Evolutionary conservation across 2,113 vertebrate species (phyloP).

Genomic region (Apeltes quadracus): DNA sequence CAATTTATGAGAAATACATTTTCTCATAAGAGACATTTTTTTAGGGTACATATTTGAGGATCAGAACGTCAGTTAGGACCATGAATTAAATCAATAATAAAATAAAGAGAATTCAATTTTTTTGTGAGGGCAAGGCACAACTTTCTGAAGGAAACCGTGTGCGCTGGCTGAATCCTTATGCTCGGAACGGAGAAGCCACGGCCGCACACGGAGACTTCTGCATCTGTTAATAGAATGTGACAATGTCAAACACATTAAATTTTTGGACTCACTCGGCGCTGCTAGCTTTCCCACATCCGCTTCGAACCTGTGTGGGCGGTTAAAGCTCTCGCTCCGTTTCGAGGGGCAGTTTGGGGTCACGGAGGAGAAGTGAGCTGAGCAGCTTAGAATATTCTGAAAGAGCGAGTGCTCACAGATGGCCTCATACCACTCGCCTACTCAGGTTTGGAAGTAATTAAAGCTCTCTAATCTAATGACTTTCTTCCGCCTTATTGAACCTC

Average conservation of each 20-base stretch:
- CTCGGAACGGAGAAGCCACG: conserved; percentile 32
- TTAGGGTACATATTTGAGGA: not conserved
- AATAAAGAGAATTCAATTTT: too few relatives aligned
- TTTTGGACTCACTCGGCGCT: conserved; percentile 35
- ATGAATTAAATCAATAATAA: too few relatives aligned
- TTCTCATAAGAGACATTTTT: not conserved
- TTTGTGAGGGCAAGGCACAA: too few relatives aligned
- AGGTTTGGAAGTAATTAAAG: conserved; percentile 36
- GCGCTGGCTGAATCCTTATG: conserved; percentile 22
- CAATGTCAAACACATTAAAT: conserved; percentile 43
- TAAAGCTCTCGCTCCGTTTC: conserved; percentile 43
- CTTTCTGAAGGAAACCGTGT: not conserved
- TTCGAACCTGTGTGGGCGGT: conserved; percentile 52
- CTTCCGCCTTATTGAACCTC: conserved; percentile 52
- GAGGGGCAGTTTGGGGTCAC: conserved; percentile 50
- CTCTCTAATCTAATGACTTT: conserved; percentile 54
- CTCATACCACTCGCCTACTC: conserved; percentile 21
- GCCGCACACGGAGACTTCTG: conserved; percentile 13
- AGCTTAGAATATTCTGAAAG: conserved; percentile 29
- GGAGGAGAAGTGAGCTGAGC: conserved; percentile 40
- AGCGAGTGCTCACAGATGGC: conserved; percentile 10
- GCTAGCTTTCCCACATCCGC: conserved; percentile 23
- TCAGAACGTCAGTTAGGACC: not conserved
- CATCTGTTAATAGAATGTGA: conserved; percentile 45
- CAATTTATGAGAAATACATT: too few relatives aligned